phyloP scores from a whole-genome alignment of 2,797 vertebrate genomes.

The Ctenosaura bakeri region DNA sequence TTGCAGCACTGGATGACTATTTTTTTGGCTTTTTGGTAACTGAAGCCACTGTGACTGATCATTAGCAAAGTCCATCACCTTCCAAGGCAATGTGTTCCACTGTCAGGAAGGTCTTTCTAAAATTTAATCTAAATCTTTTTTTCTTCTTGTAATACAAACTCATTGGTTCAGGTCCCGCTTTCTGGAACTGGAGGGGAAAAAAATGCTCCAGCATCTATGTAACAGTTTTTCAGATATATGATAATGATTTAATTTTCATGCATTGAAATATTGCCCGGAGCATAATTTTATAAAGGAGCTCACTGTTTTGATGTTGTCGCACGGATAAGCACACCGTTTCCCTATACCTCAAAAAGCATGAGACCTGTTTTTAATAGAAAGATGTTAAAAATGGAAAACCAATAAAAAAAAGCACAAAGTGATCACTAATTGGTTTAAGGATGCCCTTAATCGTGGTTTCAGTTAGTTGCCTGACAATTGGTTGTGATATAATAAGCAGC shows the following conservation, averaged over 20 bases:
- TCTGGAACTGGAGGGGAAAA: background rate
- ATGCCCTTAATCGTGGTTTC: background rate
- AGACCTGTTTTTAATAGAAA: conserved; percentile 5
- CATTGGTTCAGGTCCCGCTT: background rate
- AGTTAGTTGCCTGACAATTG: background rate
- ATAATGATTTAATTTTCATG: background rate
- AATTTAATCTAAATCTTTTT: background rate
- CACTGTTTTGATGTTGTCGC: background rate
- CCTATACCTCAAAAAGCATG: background rate
- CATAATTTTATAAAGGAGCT: background rate
- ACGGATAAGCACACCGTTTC: background rate
- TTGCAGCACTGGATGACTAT: background rate
- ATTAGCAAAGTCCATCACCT: background rate
- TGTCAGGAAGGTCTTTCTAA: background rate
- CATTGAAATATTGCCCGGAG: background rate
- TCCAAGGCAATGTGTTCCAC: background rate
- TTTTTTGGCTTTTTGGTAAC: background rate
- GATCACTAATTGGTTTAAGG: background rate
- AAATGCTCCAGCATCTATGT: background rate
- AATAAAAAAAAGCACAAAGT: background rate
- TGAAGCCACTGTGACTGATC: background rate
- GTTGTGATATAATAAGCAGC: background rate
- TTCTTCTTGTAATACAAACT: background rate
- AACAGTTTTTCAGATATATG: background rate
- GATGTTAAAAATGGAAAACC: background rate